Evolutionary conservation across 2,888 invertebrate species (phyloP), one percentile per base, ranked within the genome.

Genomic region (Drosophila tripunctata): DNA sequence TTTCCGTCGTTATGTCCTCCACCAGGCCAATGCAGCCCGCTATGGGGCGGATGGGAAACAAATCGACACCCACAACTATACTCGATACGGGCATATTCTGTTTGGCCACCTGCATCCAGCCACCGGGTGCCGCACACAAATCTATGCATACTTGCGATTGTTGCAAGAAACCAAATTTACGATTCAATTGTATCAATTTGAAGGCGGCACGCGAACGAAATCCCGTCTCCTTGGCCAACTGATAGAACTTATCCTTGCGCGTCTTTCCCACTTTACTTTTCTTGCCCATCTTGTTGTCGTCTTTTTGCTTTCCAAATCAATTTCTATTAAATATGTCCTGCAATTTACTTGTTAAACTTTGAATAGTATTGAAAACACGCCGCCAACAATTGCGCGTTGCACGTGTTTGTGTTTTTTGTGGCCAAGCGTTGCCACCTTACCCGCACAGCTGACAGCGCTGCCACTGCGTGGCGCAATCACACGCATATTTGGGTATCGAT

Each of bases 61-160:
- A 93, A 93, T 99, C 99, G 27, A 99, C 96, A 54, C 99, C 98
- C 47, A 99, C 93, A 10, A 99, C 97, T 54, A 99, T 93, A 89
- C 98, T 98, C 4, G 98, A 98, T 0, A 98, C 94, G 0, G 99
- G 99, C 97, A 99, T 99, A 90, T 98, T 97, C 91, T 99, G 96
- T 85, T 96, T 95, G 44, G 99, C 99, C 52, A 99, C 99, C 92
- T 97, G 99, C 95, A 99, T 97, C 99, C 99, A 99, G 80, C 99
- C 99, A 89, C 99, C 99, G 0, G 99, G 99, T 1, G 99, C 99
- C 10, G 99, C 99, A 92, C 99, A 99, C 67, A 99, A 92, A 93
- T 99, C 99, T 87, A 99, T 94, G 79, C 98, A 96, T 93, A 99
- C 98, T 93, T 97, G 94, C 0, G 99, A 97, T 89, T 95, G 96